A percentile compares a stretch with the other conserved stretches of the same genome.
Conservation (phyloP, 2,888 invertebrate species). For the Pachliopta kotzebuea region DNA sequence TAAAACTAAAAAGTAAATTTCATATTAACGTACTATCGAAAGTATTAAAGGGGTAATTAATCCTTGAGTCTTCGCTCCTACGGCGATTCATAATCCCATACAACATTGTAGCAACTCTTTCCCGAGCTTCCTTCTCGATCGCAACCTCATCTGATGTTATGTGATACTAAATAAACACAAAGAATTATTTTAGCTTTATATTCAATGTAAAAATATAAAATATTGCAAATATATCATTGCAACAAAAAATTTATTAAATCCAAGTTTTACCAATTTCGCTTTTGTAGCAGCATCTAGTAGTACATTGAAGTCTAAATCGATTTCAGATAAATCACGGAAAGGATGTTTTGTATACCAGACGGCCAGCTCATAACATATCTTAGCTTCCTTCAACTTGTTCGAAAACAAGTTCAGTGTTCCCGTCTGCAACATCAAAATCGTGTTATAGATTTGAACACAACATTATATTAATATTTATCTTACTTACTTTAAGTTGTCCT, state of each 20-base stretch:
- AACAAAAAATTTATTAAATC: neutral
- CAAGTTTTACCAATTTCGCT: slow-evolving; percentile 30
- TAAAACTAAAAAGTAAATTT: too few relatives aligned
- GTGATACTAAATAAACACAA: neutral
- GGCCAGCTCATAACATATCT: slow-evolving; percentile 79
- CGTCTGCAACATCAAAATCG: slow-evolving; percentile 9
- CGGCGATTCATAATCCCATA: slow-evolving; percentile 46
- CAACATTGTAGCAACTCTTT: slow-evolving; percentile 59
- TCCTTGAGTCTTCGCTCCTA: neutral
- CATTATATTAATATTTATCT: neutral
- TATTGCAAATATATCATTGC: neutral
- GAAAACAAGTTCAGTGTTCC: slow-evolving; percentile 82
- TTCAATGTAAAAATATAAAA: too few relatives aligned
- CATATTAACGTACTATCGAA: slow-evolving; percentile 47
- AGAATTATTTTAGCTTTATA: neutral
- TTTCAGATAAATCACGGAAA: slow-evolving; percentile 47
- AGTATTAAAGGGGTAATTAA: slow-evolving; percentile 43
- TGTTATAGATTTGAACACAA: neutral
- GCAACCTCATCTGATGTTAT: slow-evolving; percentile 45
- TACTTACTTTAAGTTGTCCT: slow-evolving; percentile 45
- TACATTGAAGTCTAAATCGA: slow-evolving; percentile 48
- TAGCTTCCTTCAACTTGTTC: slow-evolving; percentile 87
- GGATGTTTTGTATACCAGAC: slow-evolving; percentile 54
- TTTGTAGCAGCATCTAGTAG: neutral
- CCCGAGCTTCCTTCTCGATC: slow-evolving; percentile 57